Percentiles rank a stretch among this genome's conserved stretches.
Evolutionary conservation across 2,888 invertebrate species (phyloP).

Genomic region (Marasmarcha lunaedactyla): DNA sequence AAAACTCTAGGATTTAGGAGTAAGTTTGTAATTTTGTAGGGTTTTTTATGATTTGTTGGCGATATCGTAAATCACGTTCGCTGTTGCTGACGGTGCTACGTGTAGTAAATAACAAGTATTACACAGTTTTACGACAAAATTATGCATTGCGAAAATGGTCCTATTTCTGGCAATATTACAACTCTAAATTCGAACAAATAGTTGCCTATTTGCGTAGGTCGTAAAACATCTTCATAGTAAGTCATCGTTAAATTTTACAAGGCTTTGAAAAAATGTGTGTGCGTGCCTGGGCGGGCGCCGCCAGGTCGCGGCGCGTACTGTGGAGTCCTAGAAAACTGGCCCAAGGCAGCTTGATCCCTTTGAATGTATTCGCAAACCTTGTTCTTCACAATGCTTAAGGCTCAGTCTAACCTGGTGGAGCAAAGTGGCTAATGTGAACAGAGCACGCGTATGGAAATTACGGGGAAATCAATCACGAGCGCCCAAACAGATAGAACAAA

Average conservation of each 20-base stretch:
- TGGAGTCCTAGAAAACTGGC: slow-evolving; percentile 46
- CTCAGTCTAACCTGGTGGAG: slow-evolving; percentile 32
- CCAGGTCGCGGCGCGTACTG: slow-evolving; percentile 55
- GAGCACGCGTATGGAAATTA: slow-evolving; percentile 68
- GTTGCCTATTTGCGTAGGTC: not conserved
- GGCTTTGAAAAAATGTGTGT: slow-evolving; percentile 56
- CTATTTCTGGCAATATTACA: not conserved
- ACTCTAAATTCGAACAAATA: not conserved
- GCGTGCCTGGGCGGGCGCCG: slow-evolving; percentile 67
- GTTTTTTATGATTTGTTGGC: too few species aligned
- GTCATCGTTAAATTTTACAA: slow-evolving; percentile 22
- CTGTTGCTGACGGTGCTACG: too few species aligned
- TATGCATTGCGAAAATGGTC: slow-evolving; percentile 3
- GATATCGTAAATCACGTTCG: too few species aligned
- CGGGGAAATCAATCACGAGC: slow-evolving; percentile 65
- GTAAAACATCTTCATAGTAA: slow-evolving; percentile 4
- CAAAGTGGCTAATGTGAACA: slow-evolving; percentile 62
- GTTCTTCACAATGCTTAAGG: slow-evolving; percentile 13
- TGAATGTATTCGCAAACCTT: slow-evolving; percentile 26
- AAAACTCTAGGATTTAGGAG: slow-evolving; percentile 10
- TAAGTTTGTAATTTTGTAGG: too few species aligned
- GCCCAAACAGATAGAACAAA: slow-evolving; percentile 51
- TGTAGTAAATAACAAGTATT: too few species aligned
- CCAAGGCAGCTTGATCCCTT: slow-evolving; percentile 35
- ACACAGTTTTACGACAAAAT: too few species aligned